Base-by-base conservation (phyloP, 2,113 vertebrate species). In the Forbesichthys agassizii region DNA sequence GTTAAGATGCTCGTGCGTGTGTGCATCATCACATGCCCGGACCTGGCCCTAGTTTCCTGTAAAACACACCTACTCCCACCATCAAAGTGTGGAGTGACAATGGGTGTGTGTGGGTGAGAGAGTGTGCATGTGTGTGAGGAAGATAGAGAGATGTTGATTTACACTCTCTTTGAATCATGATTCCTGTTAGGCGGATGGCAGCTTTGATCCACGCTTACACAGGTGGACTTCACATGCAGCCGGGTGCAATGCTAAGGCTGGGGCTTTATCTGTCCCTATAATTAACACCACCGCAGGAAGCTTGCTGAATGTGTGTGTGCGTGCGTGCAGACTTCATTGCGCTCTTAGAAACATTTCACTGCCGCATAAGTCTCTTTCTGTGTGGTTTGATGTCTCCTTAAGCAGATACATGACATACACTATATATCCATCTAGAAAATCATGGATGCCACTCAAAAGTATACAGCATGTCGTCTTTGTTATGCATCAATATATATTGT, bases 161-260 rank as follows among this genome's bases (percentile, higher is more conserved):
- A 86, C 83, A 80, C 75, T 79, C 80, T 64, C 84, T 87, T 85
- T 87, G 88, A 85, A 87, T 88, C 86, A 87, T 84, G 78, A 89
- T 82, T 84, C 84, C 79, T 75, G 70, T 87, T 80, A 56, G 68
- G 78, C 71, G 61, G 70, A 67, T 69, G 65, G 53, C 48, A 64
- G 54, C 89, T 89, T 90, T 89, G 86, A 90, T 89, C 84, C 68
- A 7, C 69, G 78, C 70, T 89, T 83, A 88, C 83, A 80, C 88
- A 88, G 85, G 85, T 86, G 86, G 57, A 86, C 80, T 64, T 87
- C 77, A 69, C 82, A 86, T 85, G 81, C 81, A 82, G 72, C 36
- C 46, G 62, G 70, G 68, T 55, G 84, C 33, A 49, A 27, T 62
- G 74, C 73, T 81, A 66, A 85, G 77, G 64, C 78, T 8, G 48